Evolutionary conservation across 2,888 invertebrate genomes (phyloP).

Genomic region (Tetragonisca angustula): DNA sequence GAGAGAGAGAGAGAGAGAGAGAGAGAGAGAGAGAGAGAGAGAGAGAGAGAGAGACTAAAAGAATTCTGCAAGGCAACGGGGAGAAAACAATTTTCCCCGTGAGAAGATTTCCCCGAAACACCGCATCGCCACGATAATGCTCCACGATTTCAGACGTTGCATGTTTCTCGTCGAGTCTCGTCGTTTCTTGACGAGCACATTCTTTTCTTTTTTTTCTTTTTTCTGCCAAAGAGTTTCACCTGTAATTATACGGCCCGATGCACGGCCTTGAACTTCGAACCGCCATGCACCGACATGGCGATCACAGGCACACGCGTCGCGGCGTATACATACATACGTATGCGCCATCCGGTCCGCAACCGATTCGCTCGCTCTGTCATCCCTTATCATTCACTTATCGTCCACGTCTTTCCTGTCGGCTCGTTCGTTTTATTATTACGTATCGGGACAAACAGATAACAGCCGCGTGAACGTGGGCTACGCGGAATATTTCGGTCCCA

Average conservation of each 20-base stretch:
- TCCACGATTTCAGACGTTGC: background rate
- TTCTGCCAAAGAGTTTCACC: slow-evolving; percentile 19
- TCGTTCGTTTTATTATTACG: slow-evolving; percentile 36
- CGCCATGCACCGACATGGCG: slow-evolving; percentile 16
- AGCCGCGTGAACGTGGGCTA: slow-evolving; percentile 1
- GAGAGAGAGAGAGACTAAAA: slow-evolving; percentile 4
- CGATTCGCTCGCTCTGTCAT: slow-evolving; percentile 37
- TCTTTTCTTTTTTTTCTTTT: slow-evolving; percentile 52
- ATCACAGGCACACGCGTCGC: slow-evolving; percentile 19
- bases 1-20: slow-evolving; percentile 22
- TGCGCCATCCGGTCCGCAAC: slow-evolving; percentile 64
- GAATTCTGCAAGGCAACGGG: slow-evolving; percentile 26
- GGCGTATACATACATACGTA: background rate
- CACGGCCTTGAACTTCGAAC: slow-evolving; percentile 68
- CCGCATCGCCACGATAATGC: background rate
- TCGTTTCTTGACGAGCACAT: background rate
- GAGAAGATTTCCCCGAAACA: background rate
- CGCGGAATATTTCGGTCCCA: slow-evolving; percentile 2
- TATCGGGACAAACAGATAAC: slow-evolving; percentile 18
- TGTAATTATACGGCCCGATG: slow-evolving; percentile 46
- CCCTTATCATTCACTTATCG: slow-evolving; percentile 44
- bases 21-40: no score
- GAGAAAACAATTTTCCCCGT: background rate
- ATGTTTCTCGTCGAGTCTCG: background rate
- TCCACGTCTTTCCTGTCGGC: slow-evolving; percentile 54